Evolutionary conservation across 2,888 invertebrate species (phyloP), one percentile per base, ranked within the genome.

Genomic region (Drosophila flavopinicola): DNA sequence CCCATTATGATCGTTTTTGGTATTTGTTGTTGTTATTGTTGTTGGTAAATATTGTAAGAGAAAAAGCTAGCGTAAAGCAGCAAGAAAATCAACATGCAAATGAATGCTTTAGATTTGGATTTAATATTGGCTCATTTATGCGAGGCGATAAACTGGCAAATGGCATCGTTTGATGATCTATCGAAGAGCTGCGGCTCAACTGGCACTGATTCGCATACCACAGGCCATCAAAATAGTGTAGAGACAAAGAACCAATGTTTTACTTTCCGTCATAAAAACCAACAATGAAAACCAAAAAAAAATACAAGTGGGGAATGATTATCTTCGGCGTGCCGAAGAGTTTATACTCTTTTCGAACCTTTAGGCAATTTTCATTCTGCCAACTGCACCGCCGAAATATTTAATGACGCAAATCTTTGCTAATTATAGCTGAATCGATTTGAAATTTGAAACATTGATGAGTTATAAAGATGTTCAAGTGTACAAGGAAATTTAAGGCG

Each of bases 41-140:
- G 15, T 41, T 33, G n/a, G 17, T 10, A 29, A 37, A 42, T 42
- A 38, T 44, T 32, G 32, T 17, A 39, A 29, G n/a, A n/a, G n/a
- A n/a, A n/a, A n/a, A n/a, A n/a, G n/a, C n/a, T n/a, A n/a, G 11
- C 5, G 0, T 30, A 1, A 30, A 30, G n/a, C 5, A 11, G 1
- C 15, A 7, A 35, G 7, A 17, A 32, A 35, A 42, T 2, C 3
- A 9, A 3, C 27, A 73, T 67, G 37, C 45, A 54, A 61, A 72
- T 49, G 20, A 35, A 54, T 32, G 9, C 42, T 37, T 47, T 23
- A 13, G 23, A 20, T 56, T 47, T 38, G 30, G n/a, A 11, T 23
- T 29, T 39, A 48, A 66, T 66, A 49, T 32, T 53, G 44, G 57
- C 37, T 24, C 67, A 41, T 67, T 67, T 67, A 67, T 54, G 53